Evolutionary conservation across 2,797 vertebrate genomes (phyloP).

Genomic region (Thripadectes ignobilis): DNA sequence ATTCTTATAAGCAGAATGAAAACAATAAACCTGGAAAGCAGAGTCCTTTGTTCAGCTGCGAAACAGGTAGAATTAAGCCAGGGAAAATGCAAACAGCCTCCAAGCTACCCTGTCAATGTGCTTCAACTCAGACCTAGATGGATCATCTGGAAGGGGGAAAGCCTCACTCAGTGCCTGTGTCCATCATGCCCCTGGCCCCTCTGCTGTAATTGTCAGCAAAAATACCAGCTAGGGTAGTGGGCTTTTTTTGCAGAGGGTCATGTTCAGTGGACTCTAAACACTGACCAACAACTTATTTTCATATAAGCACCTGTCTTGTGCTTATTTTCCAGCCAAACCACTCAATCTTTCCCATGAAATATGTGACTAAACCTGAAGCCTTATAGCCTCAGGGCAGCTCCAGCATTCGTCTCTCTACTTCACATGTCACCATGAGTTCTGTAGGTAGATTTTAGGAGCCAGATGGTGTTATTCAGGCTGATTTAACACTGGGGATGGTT

Average conservation of each 20-base stretch:
- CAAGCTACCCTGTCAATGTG: neutral
- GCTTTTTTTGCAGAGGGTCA: neutral
- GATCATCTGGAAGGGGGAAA: neutral
- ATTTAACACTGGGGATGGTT: neutral
- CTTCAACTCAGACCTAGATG: neutral
- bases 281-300: neutral
- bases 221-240: neutral
- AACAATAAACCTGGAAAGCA: neutral
- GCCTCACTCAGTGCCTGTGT: neutral
- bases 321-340: neutral
- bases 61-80: neutral
- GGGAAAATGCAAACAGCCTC: neutral
- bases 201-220: neutral
- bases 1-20: neutral
- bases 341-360: neutral
- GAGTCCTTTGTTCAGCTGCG: slow-evolving; percentile 11
- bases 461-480: neutral
- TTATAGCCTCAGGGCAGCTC: neutral
- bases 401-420: neutral
- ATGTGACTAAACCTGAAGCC: neutral
- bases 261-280: neutral
- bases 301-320: neutral
- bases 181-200: neutral
- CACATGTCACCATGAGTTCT: neutral
- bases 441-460: neutral